A percentile compares a stretch with the other conserved stretches of the same genome.
Conservation (phyloP, 2,888 invertebrate species). For the Drosophila mulleri region DNA sequence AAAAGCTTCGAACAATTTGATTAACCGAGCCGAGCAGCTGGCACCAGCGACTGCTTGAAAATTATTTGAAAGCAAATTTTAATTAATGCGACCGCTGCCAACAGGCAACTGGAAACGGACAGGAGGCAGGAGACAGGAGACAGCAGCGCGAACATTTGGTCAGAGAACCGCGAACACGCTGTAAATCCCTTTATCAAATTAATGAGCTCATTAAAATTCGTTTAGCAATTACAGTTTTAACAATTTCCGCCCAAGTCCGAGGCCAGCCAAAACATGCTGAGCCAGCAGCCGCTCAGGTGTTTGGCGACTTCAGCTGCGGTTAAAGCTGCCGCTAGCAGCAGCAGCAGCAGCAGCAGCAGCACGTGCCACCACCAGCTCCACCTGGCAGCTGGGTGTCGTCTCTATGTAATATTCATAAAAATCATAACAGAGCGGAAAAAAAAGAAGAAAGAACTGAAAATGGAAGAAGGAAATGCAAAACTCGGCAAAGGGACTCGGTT, state of each 20-base stretch:
- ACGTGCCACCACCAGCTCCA: conserved; percentile 9
- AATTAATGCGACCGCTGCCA: conserved; percentile 63
- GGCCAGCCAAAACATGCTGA: conserved; percentile 61
- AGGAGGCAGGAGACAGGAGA: conserved; percentile 13
- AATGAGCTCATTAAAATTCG: conserved; percentile 84
- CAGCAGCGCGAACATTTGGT: conserved; percentile 52
- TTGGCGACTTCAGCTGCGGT: conserved; percentile 17
- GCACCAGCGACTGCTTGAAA: conserved; percentile 42
- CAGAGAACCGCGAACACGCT: conserved; percentile 73
- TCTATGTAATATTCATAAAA: conserved; percentile 62
- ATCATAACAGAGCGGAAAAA: conserved; percentile 52
- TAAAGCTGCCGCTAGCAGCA: conserved; percentile 28
- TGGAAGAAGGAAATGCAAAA: conserved; percentile 45
- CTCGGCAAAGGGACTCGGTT: conserved; percentile 14
- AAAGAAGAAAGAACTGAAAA: not conserved
- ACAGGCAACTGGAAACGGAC: conserved; percentile 20
- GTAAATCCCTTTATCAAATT: conserved; percentile 83
- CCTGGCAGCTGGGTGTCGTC: conserved; percentile 25
- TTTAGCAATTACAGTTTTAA: conserved; percentile 83
- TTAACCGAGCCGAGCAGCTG: conserved; percentile 64
- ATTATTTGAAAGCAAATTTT: conserved; percentile 77
- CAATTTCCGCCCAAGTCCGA: conserved; percentile 66
- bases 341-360: conserved; percentile 14
- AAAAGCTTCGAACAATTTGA: conserved; percentile 61
- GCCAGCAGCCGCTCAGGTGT: conserved; percentile 64